Evolutionary conservation across 2,888 invertebrate species (phyloP), one percentile per base, ranked within the genome.

Genomic region (Boloria euphrosyne): DNA sequence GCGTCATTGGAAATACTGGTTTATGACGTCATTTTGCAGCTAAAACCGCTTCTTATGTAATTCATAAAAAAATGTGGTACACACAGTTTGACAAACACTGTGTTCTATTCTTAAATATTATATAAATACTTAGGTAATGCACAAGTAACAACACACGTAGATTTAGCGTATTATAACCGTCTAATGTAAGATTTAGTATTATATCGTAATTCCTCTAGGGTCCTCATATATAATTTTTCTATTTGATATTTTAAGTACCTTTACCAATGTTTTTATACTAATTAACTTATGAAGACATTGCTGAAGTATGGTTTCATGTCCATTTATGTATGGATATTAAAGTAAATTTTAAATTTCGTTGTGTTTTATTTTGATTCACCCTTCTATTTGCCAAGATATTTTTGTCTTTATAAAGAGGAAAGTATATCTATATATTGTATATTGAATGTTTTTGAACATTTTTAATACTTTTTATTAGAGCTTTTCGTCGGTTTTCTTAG

Each of bases 251-350:
- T 81, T 75, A 81, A 84, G 79, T 79, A 69, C 76, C 84, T 87
- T 85, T 81, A 78, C 72, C 82, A 84, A 85, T 90, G 89, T 89
- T 84, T 88, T 89, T 85, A 78, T 87, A 85, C 71, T 78, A 76
- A 71, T 76, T 69, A 71, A 71, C 75, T 73, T 82, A 82, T 85
- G 78, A 83, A 83, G 78, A 86, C 88, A 88, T 87, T 90, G 85
- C 74, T 83, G 79, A 86, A 84, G 85, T 80, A 80, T 82, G 80
- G 80, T 77, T 86, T 84, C 81, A 83, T 89, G 85, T 90, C 89
- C 89, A 87, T 87, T 81, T 80, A 79, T 85, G 82, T 84, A 87
- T 89, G 89, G 89, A 90, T 86, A 87, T 81, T 88, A 86, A 89
- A 90, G 78, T 84, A 82, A 83, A 85, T 82, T 85, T 81, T 83